Conservation (phyloP, 2,113 vertebrate species). For the Cynoglossus semilaevis region DNA sequence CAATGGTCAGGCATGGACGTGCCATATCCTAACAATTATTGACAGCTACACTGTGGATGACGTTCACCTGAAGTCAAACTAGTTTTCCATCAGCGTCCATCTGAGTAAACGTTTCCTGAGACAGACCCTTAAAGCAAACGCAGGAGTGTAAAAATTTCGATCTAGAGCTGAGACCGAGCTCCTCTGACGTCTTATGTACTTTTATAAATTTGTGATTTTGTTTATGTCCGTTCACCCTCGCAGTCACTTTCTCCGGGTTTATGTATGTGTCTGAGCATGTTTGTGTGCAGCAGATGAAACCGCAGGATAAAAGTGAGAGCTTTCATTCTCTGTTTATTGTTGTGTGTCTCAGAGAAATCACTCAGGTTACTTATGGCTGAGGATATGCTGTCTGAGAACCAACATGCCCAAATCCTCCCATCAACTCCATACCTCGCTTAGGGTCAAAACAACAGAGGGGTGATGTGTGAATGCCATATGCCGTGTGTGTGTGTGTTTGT, state of each 20-base stretch:
- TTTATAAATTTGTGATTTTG: constrained; percentile 48
- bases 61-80: constrained; percentile 65
- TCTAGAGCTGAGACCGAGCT: constrained; percentile 34
- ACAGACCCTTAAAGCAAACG: constrained; percentile 31
- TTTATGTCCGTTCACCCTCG: constrained; percentile 13
- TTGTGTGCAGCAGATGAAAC: constrained; percentile 34
- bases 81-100: constrained; percentile 14
- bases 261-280: constrained; percentile 15
- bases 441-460: constrained; percentile 70
- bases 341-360: no score
- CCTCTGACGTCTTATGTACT: constrained; percentile 19
- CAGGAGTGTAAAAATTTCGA: constrained; percentile 18
- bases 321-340: constrained; percentile 63
- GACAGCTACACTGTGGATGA: constrained; percentile 38
- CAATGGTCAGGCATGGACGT: constrained; percentile 30
- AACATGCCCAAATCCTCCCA: constrained; percentile 75
- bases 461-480: constrained; percentile 36
- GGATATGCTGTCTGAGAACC: constrained; percentile 66
- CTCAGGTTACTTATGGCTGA: no score
- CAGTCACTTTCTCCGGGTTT: constrained; percentile 36
- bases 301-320: constrained; percentile 51
- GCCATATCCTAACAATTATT: constrained; percentile 52
- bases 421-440: constrained; percentile 73
- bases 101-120: constrained; percentile 34
- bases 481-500: constrained; percentile 28